phyloP scores from a whole-genome alignment of 92 coral and sea anemone species.

The Siderastrea siderea region DNA sequence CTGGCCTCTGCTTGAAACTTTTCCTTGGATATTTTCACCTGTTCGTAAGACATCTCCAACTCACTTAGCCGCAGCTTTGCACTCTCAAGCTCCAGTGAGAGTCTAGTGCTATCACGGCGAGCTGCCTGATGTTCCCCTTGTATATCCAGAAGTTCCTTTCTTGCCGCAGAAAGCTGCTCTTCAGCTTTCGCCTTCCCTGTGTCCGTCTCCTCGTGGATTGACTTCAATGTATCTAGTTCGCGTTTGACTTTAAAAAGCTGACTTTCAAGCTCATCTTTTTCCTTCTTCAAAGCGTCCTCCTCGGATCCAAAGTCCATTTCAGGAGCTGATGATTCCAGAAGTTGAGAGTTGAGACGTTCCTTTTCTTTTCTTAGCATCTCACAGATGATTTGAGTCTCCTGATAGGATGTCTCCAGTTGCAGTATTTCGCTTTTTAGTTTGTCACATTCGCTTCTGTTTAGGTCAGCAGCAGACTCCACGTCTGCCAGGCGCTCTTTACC shows the following conservation, averaged over 20 bases:
- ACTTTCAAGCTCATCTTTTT: conserved; percentile 71
- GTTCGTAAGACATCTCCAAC: conserved; percentile 49
- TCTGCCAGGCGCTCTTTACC: conserved; percentile 62
- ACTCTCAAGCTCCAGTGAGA: conserved; percentile 64
- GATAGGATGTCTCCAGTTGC: conserved; percentile 66
- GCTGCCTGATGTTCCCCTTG: conserved; percentile 53
- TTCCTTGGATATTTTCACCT: conserved; percentile 50
- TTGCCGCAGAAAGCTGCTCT: conserved; percentile 60
- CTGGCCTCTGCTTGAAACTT: conserved; percentile 53
- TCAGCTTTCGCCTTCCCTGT: conserved; percentile 70
- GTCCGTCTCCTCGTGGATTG: conserved; percentile 29
- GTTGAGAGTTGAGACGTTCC: conserved; percentile 55
- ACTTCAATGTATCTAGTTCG: conserved; percentile 62
- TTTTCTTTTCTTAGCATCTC: conserved; percentile 75
- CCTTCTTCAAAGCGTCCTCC: conserved; percentile 57
- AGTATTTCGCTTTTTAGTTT: conserved; percentile 60
- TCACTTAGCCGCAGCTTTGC: conserved; percentile 56
- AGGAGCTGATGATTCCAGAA: conserved; percentile 60
- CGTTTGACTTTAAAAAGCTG: conserved; percentile 47
- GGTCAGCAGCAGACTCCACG: conserved; percentile 44
- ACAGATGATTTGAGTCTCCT: conserved; percentile 64
- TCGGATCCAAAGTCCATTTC: conserved; percentile 48
- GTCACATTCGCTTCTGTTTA: conserved; percentile 63
- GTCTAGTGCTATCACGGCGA: conserved; percentile 63
- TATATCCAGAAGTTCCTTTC: conserved; percentile 41